Conservation (phyloP, 2,113 vertebrate genomes). For the Xenopus borealis region DNA sequence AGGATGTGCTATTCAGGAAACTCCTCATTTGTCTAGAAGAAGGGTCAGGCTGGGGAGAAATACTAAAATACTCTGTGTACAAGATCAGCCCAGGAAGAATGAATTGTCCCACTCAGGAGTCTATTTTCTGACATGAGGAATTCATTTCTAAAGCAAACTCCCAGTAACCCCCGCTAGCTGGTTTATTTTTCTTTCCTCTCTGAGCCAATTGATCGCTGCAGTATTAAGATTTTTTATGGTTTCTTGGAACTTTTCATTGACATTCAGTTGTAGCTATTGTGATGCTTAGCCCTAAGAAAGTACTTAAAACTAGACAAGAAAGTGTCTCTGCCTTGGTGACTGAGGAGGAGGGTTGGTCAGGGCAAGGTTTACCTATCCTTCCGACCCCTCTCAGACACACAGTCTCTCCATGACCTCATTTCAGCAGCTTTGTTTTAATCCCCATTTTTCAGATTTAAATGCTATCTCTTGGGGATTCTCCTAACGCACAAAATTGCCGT, state of each 20-base stretch:
- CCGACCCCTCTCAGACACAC: slow-evolving; percentile 40
- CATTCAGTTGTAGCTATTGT: too few relatives aligned
- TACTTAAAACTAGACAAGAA: slow-evolving; percentile 29
- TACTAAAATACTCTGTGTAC: not conserved
- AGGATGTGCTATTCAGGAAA: not conserved
- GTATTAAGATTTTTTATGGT: slow-evolving; percentile 31
- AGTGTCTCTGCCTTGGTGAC: not conserved
- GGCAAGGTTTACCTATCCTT: slow-evolving; percentile 37
- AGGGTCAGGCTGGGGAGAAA: not conserved
- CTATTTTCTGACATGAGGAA: not conserved
- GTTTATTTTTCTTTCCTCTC: not conserved
- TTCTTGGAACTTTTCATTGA: slow-evolving; percentile 49
- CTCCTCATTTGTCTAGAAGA: not conserved
- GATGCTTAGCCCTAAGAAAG: not conserved
- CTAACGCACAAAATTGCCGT: slow-evolving; percentile 7
- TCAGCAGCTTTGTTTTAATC: slow-evolving; percentile 47
- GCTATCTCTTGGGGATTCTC: slow-evolving; percentile 24
- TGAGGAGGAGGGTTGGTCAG: not conserved
- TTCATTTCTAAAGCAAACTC: slow-evolving; percentile 4
- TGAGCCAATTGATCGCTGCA: not conserved
- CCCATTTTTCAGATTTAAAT: slow-evolving; percentile 32
- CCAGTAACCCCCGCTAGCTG: not conserved
- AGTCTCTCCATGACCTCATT: slow-evolving; percentile 55
- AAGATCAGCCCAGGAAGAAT: not conserved
- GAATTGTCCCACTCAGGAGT: not conserved